Evolutionary conservation across 2,113 vertebrate genomes (phyloP).

Genomic region (Odontesthes bonariensis): DNA sequence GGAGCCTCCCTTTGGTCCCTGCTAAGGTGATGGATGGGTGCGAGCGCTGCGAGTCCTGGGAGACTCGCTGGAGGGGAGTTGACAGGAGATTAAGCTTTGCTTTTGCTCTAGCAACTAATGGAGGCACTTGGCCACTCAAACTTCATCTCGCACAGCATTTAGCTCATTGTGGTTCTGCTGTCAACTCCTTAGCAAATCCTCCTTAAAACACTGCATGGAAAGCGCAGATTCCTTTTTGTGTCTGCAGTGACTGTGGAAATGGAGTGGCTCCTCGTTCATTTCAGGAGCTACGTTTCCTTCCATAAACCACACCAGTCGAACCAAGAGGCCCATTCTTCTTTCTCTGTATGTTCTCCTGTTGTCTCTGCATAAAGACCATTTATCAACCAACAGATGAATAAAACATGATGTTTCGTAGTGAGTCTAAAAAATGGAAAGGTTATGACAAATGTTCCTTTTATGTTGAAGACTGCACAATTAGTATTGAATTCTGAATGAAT

Average conservation of each 20-base stretch:
- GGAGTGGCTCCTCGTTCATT: constrained; percentile 34
- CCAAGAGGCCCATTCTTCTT: constrained; percentile 23
- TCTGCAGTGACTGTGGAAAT: constrained; percentile 32
- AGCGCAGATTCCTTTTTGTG: constrained; percentile 14
- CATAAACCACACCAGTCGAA: neutral
- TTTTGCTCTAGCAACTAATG: constrained; percentile 62
- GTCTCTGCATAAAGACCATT: constrained; percentile 39
- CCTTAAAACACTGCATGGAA: constrained; percentile 40
- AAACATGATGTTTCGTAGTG: constrained; percentile 70
- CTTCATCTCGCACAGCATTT: constrained; percentile 64
- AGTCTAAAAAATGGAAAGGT: constrained; percentile 75
- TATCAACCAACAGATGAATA: constrained; percentile 67
- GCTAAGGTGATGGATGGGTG: constrained; percentile 75
- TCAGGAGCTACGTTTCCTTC: neutral
- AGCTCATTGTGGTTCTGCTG: constrained; percentile 67
- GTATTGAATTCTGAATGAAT: constrained; percentile 43
- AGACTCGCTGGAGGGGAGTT: constrained; percentile 64
- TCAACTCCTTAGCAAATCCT: constrained; percentile 70
- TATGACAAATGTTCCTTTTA: constrained; percentile 61
- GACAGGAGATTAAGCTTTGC: constrained; percentile 71
- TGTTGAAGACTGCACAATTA: constrained; percentile 53
- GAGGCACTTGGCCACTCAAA: constrained; percentile 63
- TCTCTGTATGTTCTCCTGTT: constrained; percentile 17
- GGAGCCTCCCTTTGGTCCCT: constrained; percentile 66
- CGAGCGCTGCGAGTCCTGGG: constrained; percentile 59